Evolutionary conservation across 2,888 invertebrate species (phyloP).

Genomic region (Metellina segmentata): DNA sequence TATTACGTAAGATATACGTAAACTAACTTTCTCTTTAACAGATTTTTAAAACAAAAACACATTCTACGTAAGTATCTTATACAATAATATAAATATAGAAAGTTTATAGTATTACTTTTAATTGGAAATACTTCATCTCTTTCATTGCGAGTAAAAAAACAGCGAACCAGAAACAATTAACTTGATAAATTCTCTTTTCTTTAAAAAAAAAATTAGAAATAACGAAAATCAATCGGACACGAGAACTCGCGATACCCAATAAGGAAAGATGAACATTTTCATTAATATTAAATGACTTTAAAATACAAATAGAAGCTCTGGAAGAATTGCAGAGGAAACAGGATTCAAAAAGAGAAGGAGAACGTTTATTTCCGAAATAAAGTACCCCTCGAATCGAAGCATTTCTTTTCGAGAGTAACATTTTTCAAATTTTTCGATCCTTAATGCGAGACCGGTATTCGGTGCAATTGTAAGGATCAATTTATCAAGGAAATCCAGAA

Average conservation of each 20-base stretch:
- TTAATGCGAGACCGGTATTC: conserved; percentile 20
- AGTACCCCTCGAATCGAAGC: not conserved
- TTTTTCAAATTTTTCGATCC: conserved; percentile 24
- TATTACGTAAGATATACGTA: too few species aligned
- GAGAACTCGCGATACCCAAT: not conserved
- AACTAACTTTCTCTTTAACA: too few species aligned
- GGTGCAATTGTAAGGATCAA: conserved; percentile 41
- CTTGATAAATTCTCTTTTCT: not conserved
- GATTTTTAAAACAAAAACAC: too few species aligned
- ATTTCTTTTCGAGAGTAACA: not conserved
- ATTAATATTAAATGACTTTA: conserved; percentile 38
- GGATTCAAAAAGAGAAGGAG: conserved; percentile 24
- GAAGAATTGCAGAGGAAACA: not conserved
- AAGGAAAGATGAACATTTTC: conserved; percentile 44
- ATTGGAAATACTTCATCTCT: too few species aligned
- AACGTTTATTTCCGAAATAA: conserved; percentile 38
- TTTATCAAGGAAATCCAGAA: conserved; percentile 50
- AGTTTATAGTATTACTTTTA: too few species aligned
- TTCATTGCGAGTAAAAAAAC: not conserved
- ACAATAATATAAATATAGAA: too few species aligned
- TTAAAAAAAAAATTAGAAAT: not conserved
- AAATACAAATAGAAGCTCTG: conserved; percentile 24
- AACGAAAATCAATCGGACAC: conserved; percentile 3
- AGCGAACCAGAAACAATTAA: not conserved
- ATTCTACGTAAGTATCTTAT: too few species aligned